Percentiles rank a stretch among this genome's conserved stretches.
Conservation (phyloP, 2,888 invertebrate genomes). For the Nymphalis c-album region DNA sequence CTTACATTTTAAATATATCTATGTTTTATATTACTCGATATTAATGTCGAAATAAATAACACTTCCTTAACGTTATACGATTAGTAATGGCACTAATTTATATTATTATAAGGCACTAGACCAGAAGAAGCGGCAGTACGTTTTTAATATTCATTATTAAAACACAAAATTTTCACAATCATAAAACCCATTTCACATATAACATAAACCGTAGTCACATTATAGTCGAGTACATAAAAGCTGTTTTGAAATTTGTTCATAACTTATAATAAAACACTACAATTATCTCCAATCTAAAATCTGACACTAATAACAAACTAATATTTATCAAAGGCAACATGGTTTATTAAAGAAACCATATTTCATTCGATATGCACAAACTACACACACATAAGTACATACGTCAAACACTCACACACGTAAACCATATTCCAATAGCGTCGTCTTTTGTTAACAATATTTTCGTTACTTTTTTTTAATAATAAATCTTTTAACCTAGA, state of each 20-base stretch:
- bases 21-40: conserved; percentile 38
- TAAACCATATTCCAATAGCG: neutral
- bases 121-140: conserved; percentile 31
- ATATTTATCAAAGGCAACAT: conserved; percentile 23
- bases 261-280: conserved; percentile 9
- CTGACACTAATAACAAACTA: conserved; percentile 5
- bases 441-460: conserved; percentile 1
- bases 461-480: neutral
- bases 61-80: conserved; percentile 48
- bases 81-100: conserved; percentile 69
- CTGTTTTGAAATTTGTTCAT: conserved; percentile 4
- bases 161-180: conserved; percentile 8
- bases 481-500: neutral
- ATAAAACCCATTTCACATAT: neutral
- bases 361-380: conserved; percentile 32
- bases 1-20: conserved; percentile 17
- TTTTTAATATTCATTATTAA: conserved; percentile 7
- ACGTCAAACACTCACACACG: conserved; percentile 52
- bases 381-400: conserved; percentile 55
- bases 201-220: neutral
- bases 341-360: conserved; percentile 15
- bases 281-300: conserved; percentile 2
- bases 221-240: neutral
- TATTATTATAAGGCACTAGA: conserved; percentile 57
- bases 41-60: conserved; percentile 46